Conservation (phyloP, 2,797 vertebrate species). For the Zalophus californianus region DNA sequence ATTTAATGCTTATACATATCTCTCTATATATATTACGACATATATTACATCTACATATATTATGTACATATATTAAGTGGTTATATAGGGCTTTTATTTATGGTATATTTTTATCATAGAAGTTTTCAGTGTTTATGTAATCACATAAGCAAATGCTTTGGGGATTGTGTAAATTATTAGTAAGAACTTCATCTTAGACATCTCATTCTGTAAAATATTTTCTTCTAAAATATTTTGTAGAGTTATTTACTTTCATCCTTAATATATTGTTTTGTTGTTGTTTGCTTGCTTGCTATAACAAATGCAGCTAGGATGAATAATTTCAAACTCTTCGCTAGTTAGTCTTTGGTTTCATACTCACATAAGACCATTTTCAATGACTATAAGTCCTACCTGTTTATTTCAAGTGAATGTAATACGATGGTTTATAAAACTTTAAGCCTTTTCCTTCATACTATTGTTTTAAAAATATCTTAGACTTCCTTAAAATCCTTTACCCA, state of each 20-base stretch:
- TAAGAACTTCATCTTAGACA: slow-evolving; percentile 13
- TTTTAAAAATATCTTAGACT: background rate
- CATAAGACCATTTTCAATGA: background rate
- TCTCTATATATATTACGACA: background rate
- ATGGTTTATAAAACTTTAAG: background rate
- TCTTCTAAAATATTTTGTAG: background rate
- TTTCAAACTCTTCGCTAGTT: background rate
- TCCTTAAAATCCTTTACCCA: background rate
- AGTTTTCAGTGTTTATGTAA: background rate
- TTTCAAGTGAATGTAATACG: background rate
- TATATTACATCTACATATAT: background rate
- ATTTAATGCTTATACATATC: background rate
- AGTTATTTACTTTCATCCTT: background rate
- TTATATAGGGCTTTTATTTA: background rate
- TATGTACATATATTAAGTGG: background rate
- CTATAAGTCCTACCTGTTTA: background rate
- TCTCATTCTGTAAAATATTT: background rate
- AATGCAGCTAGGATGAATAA: background rate
- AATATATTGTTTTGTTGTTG: background rate
- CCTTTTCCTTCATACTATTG: background rate
- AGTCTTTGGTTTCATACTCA: slow-evolving; percentile 6
- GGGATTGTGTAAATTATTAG: background rate
- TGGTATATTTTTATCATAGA: background rate
- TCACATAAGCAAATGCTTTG: background rate
- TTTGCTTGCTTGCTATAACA: background rate